phyloP scores from a whole-genome alignment of 23 tunicate genomes.

The Botrylloides violaceus region DNA sequence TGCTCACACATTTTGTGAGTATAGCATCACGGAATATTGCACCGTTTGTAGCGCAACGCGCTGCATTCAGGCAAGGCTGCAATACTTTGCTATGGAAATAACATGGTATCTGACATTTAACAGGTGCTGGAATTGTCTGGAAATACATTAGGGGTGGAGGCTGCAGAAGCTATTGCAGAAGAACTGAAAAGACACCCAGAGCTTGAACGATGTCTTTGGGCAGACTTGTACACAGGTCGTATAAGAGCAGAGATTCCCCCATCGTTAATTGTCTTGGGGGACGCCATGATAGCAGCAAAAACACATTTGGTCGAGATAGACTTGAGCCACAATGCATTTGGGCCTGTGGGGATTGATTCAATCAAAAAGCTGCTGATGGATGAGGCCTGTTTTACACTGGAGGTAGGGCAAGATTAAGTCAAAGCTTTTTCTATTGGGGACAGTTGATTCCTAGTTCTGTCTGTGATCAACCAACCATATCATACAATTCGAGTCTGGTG shows the following conservation, averaged over 20 bases:
- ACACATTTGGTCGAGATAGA: constrained; percentile 70
- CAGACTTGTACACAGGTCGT: constrained; percentile 82
- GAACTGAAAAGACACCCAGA: constrained; percentile 33
- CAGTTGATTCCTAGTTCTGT: too few relatives aligned
- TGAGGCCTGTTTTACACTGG: constrained; percentile 11
- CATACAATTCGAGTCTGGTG: too few relatives aligned
- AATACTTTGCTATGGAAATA: too few relatives aligned
- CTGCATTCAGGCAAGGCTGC: too few relatives aligned
- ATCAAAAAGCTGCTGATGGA: constrained; percentile 9
- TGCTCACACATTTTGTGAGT: too few relatives aligned
- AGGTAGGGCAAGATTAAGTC: too few relatives aligned
- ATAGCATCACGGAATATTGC: too few relatives aligned
- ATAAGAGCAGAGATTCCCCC: constrained; percentile 71
- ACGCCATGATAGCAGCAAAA: constrained; percentile 55
- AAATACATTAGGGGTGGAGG: constrained; percentile 74
- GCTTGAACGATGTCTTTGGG: constrained; percentile 78
- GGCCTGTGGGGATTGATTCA: constrained; percentile 66
- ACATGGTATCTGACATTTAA: not conserved
- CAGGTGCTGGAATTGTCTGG: constrained; percentile 64
- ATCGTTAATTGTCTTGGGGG: constrained; percentile 44
- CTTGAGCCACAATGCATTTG: constrained; percentile 86
- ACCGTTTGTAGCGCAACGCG: too few relatives aligned
- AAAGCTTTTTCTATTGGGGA: too few relatives aligned
- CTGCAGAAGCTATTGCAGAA: constrained; percentile 60
- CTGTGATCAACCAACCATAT: too few relatives aligned